Percentiles rank a stretch among this genome's conserved stretches.
These are phyloP conservation scores for Tylochromis polylepis DNA, from an alignment of 2,113 vertebrate species.

Conservation along the genomic window DNA sequence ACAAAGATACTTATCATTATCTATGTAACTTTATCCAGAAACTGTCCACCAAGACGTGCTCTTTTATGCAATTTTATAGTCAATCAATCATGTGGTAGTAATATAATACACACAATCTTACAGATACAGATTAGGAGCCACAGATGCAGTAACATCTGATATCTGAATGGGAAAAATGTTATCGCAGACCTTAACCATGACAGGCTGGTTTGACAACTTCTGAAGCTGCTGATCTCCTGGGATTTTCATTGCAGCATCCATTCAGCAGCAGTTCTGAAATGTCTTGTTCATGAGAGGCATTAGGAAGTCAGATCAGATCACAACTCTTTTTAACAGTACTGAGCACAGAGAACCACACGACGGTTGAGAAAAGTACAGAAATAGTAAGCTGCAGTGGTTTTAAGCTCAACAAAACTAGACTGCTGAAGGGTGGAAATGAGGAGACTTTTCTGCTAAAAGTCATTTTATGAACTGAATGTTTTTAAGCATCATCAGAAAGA, in stretches of 20 bases:
- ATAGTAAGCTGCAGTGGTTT: not conserved
- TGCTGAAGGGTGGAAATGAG: not conserved
- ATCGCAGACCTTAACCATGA: not conserved
- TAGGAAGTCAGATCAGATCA: not conserved
- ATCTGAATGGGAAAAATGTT: not conserved
- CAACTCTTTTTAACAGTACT: not conserved
- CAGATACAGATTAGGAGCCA: not conserved
- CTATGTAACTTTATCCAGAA: not conserved
- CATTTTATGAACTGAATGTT: not conserved
- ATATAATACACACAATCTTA: not conserved
- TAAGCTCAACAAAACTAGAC: not conserved
- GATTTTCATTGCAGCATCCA: not conserved
- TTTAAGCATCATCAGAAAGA: not conserved
- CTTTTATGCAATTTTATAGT: accelerated
- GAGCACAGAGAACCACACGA: not conserved
- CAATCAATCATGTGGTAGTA: not conserved
- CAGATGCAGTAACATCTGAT: not conserved
- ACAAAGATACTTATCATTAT: not conserved
- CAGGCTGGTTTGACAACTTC: not conserved
- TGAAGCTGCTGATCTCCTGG: not conserved
- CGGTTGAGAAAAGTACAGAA: not conserved
- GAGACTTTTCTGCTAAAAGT: not conserved
- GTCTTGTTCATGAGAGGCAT: not conserved
- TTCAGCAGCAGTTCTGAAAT: not conserved
- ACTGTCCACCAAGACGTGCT: not conserved